These are phyloP conservation scores for Siniperca obscura DNA, from an alignment of 2,797 vertebrate species.

Conservation along the genomic window DNA sequence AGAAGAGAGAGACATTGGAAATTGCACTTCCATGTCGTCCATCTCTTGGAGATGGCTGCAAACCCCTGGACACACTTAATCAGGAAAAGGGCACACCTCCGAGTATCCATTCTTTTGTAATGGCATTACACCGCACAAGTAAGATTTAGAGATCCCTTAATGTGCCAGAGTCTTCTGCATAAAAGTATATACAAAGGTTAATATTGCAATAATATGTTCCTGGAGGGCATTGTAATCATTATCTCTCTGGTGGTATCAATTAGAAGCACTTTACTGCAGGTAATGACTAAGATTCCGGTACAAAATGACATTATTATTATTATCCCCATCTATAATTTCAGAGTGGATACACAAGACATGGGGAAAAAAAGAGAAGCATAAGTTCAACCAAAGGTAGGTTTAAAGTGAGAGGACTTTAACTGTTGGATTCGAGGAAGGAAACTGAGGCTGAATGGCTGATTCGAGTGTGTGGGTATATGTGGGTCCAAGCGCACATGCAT, in stretches of 20 bases:
- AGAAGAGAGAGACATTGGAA: slow-evolving; percentile 75
- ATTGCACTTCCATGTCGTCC: slow-evolving; percentile 81
- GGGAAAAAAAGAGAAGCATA: slow-evolving; percentile 80
- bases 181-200: slow-evolving; percentile 94
- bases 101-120: slow-evolving; percentile 88
- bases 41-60: slow-evolving; percentile 84
- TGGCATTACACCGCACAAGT: slow-evolving; percentile 87
- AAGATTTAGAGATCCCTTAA: slow-evolving; percentile 92
- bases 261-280: slow-evolving; percentile 92
- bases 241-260: slow-evolving; percentile 92
- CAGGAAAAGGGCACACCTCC: slow-evolving; percentile 89
- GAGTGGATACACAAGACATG: slow-evolving; percentile 87
- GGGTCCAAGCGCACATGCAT: slow-evolving; percentile 10
- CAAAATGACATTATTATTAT: slow-evolving; percentile 93
- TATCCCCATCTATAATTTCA: slow-evolving; percentile 91
- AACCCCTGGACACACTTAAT: slow-evolving; percentile 88
- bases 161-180: slow-evolving; percentile 89
- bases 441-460: slow-evolving; percentile 45
- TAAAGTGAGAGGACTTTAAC: slow-evolving; percentile 81
- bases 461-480: slow-evolving; percentile 13
- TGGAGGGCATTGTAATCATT: slow-evolving; percentile 93
- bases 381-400: slow-evolving; percentile 88
- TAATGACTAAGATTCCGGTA: slow-evolving; percentile 91
- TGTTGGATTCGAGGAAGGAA: slow-evolving; percentile 70
- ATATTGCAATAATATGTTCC: slow-evolving; percentile 93